phyloP scores from a whole-genome alignment of 2,797 vertebrate genomes.

The Brachyalestes nurse region DNA sequence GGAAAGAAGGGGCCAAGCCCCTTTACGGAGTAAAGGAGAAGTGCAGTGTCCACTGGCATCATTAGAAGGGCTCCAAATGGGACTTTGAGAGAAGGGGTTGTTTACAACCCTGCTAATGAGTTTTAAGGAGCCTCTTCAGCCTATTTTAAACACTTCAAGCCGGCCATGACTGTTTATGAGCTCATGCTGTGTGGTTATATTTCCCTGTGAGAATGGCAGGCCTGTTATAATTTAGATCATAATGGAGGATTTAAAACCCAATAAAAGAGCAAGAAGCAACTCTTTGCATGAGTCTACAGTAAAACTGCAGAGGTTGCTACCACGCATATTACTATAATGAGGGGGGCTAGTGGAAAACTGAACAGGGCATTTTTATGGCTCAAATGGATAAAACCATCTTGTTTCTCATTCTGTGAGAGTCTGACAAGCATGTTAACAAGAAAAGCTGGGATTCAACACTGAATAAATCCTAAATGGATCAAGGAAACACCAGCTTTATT shows the following conservation, averaged over 20 bases:
- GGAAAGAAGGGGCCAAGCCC: too few species aligned
- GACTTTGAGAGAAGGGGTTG: slow-evolving; percentile 11
- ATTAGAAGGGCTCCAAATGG: neutral
- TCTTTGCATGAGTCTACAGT: slow-evolving; percentile 53
- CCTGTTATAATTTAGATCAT: slow-evolving; percentile 42
- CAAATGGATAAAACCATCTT: neutral
- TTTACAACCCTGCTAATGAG: slow-evolving; percentile 5
- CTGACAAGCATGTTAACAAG: neutral
- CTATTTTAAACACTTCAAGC: slow-evolving; percentile 22
- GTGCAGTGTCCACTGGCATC: neutral
- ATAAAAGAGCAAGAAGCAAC: slow-evolving; percentile 61
- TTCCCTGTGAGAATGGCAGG: slow-evolving; percentile 47
- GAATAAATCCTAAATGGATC: neutral
- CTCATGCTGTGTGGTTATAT: slow-evolving; percentile 15
- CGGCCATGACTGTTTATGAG: slow-evolving; percentile 37
- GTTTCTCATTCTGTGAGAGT: neutral
- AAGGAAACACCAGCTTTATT: neutral
- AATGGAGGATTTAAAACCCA: slow-evolving; percentile 48
- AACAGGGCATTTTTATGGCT: neutral
- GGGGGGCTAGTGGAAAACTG: slow-evolving; percentile 63
- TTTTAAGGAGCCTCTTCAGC: slow-evolving; percentile 33
- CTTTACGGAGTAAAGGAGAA: neutral
- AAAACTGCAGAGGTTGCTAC: slow-evolving; percentile 59
- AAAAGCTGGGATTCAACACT: neutral
- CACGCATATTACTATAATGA: slow-evolving; percentile 66